Evolutionary conservation across 2,113 vertebrate species (phyloP), one percentile per base, ranked within the genome.

Genomic region (Engraulis encrasicolus): DNA sequence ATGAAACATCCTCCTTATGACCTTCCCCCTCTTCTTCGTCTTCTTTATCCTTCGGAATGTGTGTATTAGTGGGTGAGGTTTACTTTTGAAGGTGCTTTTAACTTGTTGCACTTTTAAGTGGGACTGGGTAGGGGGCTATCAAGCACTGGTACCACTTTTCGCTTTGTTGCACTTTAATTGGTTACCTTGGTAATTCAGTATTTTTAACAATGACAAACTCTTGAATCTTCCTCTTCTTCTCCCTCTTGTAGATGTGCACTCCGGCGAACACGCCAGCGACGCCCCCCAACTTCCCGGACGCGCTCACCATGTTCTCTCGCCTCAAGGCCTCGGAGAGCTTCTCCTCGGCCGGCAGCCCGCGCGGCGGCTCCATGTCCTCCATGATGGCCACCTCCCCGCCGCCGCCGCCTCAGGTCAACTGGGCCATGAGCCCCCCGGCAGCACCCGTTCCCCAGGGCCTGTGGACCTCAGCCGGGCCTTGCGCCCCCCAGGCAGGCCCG

Each of bases 261-360:
- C 96, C 96, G 0, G 94, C 96, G 92, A 97, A 97, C 93, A 97
- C 96, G 36, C 96, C 96, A 0, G 96, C 96, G 81, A 97, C 96
- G 0, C 96, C 96, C 5, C 96, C 96, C 82, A 97, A 97, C 93
- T 97, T 97, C 88, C 96, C 96, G 0, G 96, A 97, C 0, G 93
- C 96, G 78, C 94, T 97, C 86, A 92, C 95, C 90, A 97, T 97
- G 96, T 97, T 97, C 91, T 96, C 96, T 34, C 94, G 94, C 78
- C 96, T 97, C 83, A 96, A 96, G 91, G 95, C 96, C 85, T 97
- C 96, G 0, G 96, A 97, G 84, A 81, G 92, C 38, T 92, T 93
- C 27, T 81, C 93, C 88, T 90, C 91, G 85, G 93, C 94, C 81
- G 66, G 82, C 50, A 94, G 95, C 86, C 94, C 96, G 0, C 92